Base-by-base conservation (phyloP, 2,113 vertebrate genomes). In the Periophthalmodon schlosseri region DNA sequence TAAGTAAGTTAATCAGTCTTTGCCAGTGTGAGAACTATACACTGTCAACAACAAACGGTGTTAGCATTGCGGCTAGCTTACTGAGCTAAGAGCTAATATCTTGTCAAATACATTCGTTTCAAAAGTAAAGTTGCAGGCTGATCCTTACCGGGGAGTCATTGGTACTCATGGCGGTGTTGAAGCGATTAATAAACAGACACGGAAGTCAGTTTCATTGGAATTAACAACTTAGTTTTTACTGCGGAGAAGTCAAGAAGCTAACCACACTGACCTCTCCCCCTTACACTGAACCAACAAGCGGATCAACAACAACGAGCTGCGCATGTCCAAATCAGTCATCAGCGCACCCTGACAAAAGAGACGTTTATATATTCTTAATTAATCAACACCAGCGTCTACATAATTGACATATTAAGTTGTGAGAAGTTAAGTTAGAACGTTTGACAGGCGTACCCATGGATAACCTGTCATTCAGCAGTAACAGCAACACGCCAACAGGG, bases 101-200 rank as follows among this genome's bases (percentile, higher is more conserved):
- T 16, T 34, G 18, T 21, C 5, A 5, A 8, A 20, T 67, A 2
- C n/a, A 4, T 69, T 60, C 28, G 33, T 5, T 49, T 73, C 16
- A 56, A 50, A 58, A 8, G 34, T 13, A 6, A 44, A 34, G 7
- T 2, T 24, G 33, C 44, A 0, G 1, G 44, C 28, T 33, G 5
- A 21, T 58, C 0, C 90, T 90, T 88, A 92, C 91, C 88, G 79
- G 75, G 15, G 88, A 54, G 47, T 60, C 68, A 5, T 68, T 28
- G 3, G 87, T 88, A 67, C 79, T 88, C 91, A 92, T 92, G 49
- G 0, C 12, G 70, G 20, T 16, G 68, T 70, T 77, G 77, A 23
- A 50, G 23, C 21, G 56, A 34, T 66, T 5, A 7, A 44, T 14
- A 44, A 5, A 28, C 1, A 56, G 5, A 61, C 73, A 73, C 36